phyloP scores from a whole-genome alignment of 1,140 invertebrate genomes.

The Camponotus floridanus region DNA sequence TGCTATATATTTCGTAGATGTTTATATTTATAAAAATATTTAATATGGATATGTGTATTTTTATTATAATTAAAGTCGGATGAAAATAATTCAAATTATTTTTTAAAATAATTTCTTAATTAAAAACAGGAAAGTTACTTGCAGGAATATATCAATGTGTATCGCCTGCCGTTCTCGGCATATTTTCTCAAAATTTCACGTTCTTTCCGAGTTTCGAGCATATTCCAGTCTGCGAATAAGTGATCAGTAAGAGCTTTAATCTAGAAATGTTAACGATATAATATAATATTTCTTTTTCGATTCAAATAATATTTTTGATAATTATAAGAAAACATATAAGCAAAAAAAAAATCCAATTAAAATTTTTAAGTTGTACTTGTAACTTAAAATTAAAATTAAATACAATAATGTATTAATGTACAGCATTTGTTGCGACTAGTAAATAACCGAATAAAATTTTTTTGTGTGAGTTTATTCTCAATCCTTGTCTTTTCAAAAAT shows the following conservation, averaged over 20 bases:
- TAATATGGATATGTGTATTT: no score
- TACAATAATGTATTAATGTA: background rate
- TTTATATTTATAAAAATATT: background rate
- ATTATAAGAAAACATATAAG: background rate
- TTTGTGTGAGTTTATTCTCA: no score
- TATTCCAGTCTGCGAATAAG: conserved; percentile 27
- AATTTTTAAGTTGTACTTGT: background rate
- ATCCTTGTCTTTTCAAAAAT: no score
- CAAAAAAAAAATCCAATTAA: background rate
- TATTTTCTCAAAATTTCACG: conserved; percentile 26
- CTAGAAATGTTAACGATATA: conserved; percentile 13
- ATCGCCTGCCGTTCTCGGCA: conserved; percentile 11
- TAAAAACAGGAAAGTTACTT: conserved; percentile 2
- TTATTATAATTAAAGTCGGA: no score
- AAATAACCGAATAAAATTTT: no score
- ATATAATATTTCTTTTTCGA: background rate
- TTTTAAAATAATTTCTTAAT: background rate
- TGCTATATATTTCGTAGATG: no score
- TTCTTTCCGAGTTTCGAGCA: conserved; percentile 8
- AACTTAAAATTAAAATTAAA: background rate
- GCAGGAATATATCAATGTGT: background rate
- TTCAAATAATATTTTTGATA: background rate
- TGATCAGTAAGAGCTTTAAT: conserved; percentile 34
- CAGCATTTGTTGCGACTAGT: no score
- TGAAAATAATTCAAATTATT: no score